phyloP scores from a whole-genome alignment of 2,888 invertebrate genomes.

The Tribolium freemani region DNA sequence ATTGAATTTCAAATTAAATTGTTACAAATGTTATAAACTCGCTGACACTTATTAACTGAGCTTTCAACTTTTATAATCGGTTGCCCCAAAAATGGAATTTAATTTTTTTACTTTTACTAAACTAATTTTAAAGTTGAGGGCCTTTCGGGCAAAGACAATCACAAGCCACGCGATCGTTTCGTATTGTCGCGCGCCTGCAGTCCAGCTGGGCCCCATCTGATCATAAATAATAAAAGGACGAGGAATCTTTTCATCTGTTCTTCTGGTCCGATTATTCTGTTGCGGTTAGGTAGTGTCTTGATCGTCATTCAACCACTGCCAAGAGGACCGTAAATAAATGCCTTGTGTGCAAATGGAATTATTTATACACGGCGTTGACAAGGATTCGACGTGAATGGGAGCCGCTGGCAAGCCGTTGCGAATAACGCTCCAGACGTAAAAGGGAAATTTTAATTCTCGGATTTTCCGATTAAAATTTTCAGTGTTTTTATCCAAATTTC shows the following conservation, averaged over 20 bases:
- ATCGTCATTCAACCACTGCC: slow-evolving; percentile 53
- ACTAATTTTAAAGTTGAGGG: too few relatives aligned
- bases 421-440: not conserved
- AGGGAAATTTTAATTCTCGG: not conserved
- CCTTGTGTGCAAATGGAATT: slow-evolving; percentile 35
- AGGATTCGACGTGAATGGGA: slow-evolving; percentile 28
- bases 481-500: too few relatives aligned
- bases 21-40: too few relatives aligned
- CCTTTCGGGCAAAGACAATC: slow-evolving; percentile 36
- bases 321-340: slow-evolving; percentile 51
- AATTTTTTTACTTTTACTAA: too few relatives aligned
- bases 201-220: slow-evolving; percentile 58
- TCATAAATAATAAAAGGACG: slow-evolving; percentile 63
- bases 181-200: slow-evolving; percentile 41
- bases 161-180: slow-evolving; percentile 50
- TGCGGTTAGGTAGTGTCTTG: slow-evolving; percentile 57
- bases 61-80: too few relatives aligned
- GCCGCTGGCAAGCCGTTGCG: not conserved
- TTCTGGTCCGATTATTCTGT: slow-evolving; percentile 60
- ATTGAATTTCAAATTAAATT: too few relatives aligned
- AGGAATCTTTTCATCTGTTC: slow-evolving; percentile 60
- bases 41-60: too few relatives aligned
- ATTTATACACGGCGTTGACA: slow-evolving; percentile 32
- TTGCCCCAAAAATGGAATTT: too few relatives aligned
- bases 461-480: not conserved